phyloP scores from a whole-genome alignment of 2,888 invertebrate genomes.

The Branchipolynoe longqiensis region DNA sequence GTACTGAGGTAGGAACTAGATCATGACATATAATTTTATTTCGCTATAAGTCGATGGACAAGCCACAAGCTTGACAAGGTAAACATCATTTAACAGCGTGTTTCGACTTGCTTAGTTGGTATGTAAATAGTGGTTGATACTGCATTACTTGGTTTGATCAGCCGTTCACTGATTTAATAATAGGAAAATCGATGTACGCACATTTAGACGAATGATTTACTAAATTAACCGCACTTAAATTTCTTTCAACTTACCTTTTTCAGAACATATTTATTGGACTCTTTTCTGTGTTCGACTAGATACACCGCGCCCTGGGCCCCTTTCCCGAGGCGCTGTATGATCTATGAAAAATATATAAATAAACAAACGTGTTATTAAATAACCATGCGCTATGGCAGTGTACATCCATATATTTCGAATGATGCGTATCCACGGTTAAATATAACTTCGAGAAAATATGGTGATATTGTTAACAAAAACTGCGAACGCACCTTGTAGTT shows the following conservation, averaged over 20 bases:
- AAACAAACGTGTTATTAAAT: background rate
- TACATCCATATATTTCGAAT: background rate
- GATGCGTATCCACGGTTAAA: background rate
- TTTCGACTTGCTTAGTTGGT: too few species aligned
- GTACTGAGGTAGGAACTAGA: too few species aligned
- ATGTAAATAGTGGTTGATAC: too few species aligned
- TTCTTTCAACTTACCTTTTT: slow-evolving; percentile 72
- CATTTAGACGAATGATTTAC: background rate
- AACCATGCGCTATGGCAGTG: background rate
- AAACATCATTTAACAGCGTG: too few species aligned
- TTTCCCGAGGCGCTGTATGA: slow-evolving; percentile 75
- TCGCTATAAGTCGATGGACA: too few species aligned
- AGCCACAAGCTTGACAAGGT: too few species aligned
- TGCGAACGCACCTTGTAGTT: slow-evolving; percentile 58
- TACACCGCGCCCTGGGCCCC: slow-evolving; percentile 77
- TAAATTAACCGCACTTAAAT: background rate
- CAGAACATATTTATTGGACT: slow-evolving; percentile 73
- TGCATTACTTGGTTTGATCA: too few species aligned
- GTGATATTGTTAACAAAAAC: background rate
- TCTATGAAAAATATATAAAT: slow-evolving; percentile 68
- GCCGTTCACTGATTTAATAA: too few species aligned
- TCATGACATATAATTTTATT: too few species aligned
- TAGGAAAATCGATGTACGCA: too few species aligned
- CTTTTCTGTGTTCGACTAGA: slow-evolving; percentile 72
- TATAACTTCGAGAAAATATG: background rate